A percentile compares a stretch with the other conserved stretches of the same genome.
phyloP scores from a whole-genome alignment of 2,113 vertebrate genomes.

The Hepsetus odoe region DNA sequence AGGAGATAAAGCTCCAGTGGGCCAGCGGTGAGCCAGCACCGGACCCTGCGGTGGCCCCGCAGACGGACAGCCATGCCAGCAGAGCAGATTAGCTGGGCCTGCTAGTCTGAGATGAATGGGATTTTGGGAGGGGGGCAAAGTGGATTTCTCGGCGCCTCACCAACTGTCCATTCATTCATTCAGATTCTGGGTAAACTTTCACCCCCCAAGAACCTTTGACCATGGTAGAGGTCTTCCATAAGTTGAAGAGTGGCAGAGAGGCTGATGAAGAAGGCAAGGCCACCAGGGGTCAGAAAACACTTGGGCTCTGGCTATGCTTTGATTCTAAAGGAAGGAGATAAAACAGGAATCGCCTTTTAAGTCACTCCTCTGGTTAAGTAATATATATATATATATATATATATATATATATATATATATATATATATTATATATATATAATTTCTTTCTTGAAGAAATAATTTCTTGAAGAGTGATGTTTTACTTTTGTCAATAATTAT shows the following conservation, averaged over 20 bases:
- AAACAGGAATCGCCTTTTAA: background rate
- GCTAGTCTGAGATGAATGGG: constrained; percentile 75
- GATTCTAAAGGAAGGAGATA: background rate
- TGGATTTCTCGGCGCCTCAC: constrained; percentile 73
- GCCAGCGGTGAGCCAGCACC: constrained; percentile 28
- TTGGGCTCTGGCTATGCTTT: too few relatives aligned
- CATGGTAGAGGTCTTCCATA: background rate
- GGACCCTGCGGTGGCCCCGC: constrained; percentile 59
- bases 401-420: too few relatives aligned
- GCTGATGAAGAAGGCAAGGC: background rate
- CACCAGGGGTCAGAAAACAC: background rate
- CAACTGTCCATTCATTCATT: constrained; percentile 64
- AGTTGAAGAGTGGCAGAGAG: background rate
- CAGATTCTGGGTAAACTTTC: constrained; percentile 58
- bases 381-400: too few relatives aligned
- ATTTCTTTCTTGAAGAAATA: too few relatives aligned
- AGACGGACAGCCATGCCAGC: constrained; percentile 70
- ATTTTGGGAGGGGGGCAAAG: constrained; percentile 68
- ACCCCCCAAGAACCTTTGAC: constrained; percentile 27
- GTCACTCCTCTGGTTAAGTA: too few relatives aligned
- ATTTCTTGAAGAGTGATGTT: too few relatives aligned
- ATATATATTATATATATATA: too few relatives aligned
- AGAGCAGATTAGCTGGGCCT: constrained; percentile 73
- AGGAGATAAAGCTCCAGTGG: constrained; percentile 72
- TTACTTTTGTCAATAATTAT: too few relatives aligned